These are phyloP conservation scores for Drosophila sproati DNA, from an alignment of 1,140 invertebrate species.

Conservation along the genomic window DNA sequence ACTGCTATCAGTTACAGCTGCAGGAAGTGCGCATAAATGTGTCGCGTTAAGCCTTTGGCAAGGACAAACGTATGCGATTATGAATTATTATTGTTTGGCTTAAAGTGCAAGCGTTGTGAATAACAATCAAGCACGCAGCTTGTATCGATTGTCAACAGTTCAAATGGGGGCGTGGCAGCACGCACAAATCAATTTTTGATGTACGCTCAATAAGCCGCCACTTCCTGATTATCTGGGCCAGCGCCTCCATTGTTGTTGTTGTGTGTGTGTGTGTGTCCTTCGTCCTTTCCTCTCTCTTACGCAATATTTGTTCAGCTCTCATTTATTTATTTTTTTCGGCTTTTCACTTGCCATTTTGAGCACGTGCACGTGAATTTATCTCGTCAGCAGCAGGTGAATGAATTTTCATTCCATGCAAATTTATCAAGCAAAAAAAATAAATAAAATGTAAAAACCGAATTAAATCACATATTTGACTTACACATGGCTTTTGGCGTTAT, in stretches of 20 bases:
- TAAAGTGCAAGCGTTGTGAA: constrained; percentile 28
- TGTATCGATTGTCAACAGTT: constrained; percentile 65
- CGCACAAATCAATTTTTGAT: constrained; percentile 79
- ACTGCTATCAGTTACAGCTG: constrained; percentile 73
- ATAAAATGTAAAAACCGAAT: not conserved
- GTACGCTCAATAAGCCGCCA: constrained; percentile 73
- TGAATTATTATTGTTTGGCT: constrained; percentile 80
- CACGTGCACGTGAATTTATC: constrained; percentile 61
- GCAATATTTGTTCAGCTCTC: constrained; percentile 46
- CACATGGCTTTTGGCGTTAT: constrained; percentile 36
- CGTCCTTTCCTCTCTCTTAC: constrained; percentile 31
- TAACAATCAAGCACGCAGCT: constrained; percentile 59
- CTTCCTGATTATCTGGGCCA: constrained; percentile 74
- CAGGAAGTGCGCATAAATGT: constrained; percentile 80
- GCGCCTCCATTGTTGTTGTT: constrained; percentile 52
- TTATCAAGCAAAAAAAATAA: constrained; percentile 41
- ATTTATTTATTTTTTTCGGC: constrained; percentile 9
- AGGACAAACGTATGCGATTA: constrained; percentile 62
- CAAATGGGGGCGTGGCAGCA: constrained; percentile 1
- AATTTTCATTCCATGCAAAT: constrained; percentile 67
- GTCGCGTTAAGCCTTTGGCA: constrained; percentile 74
- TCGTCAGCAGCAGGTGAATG: constrained; percentile 54
- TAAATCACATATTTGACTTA: constrained; percentile 9
- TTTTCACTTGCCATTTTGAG: constrained; percentile 59
- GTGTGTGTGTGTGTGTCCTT: constrained; percentile 1